Evolutionary conservation across 2,113 vertebrate genomes (phyloP).

Genomic region (Actenoides lindsayi): DNA sequence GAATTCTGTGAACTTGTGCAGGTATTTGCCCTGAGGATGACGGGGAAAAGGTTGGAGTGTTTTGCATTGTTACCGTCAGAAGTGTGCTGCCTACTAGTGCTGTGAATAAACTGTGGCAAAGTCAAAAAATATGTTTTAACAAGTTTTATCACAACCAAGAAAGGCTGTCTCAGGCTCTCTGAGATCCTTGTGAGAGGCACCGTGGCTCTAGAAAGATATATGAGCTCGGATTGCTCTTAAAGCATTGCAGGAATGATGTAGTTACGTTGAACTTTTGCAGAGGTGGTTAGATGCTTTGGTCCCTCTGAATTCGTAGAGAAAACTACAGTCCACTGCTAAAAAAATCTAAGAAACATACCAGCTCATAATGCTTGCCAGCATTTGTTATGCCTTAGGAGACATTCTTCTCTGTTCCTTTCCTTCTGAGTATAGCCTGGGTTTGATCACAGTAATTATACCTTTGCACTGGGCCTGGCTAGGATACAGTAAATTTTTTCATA

Average conservation of each 20-base stretch:
- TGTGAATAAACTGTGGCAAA: not conserved
- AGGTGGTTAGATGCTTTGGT: not conserved
- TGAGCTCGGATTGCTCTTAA: not conserved
- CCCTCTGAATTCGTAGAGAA: not conserved
- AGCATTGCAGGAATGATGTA: not conserved
- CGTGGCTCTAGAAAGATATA: not conserved
- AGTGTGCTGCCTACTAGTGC: not conserved
- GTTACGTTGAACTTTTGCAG: not conserved
- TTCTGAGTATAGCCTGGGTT: not conserved
- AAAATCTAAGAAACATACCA: not conserved
- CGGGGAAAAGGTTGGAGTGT: not conserved
- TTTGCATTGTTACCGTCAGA: not conserved
- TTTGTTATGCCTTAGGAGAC: not conserved
- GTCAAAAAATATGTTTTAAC: not conserved
- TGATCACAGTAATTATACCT: not conserved
- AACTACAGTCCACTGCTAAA: not conserved
- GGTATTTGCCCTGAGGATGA: not conserved
- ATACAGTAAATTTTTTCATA: not conserved
- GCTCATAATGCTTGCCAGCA: not conserved
- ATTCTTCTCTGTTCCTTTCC: not conserved
- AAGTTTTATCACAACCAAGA: not conserved
- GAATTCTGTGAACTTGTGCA: not conserved
- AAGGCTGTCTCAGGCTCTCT: not conserved
- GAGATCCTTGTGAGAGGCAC: not conserved
- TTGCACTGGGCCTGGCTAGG: not conserved